Percentiles rank a stretch among this genome's conserved stretches.
Evolutionary conservation across 1,140 invertebrate genomes (phyloP).

Genomic region (Acromyrmex echinatior): DNA sequence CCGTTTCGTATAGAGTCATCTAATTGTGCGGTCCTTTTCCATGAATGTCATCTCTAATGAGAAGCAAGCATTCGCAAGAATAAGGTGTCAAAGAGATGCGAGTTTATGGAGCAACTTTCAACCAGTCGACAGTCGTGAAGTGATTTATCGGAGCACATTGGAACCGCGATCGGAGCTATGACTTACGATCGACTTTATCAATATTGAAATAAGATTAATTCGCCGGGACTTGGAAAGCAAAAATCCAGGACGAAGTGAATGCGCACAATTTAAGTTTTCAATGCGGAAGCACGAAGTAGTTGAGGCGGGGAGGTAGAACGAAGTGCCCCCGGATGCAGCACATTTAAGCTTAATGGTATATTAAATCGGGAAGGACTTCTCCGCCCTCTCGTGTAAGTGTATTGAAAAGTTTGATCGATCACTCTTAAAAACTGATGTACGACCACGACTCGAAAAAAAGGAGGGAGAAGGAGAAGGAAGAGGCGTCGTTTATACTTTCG

Average conservation of each 20-base stretch:
- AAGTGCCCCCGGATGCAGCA: conserved; percentile 46
- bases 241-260: conserved; percentile 54
- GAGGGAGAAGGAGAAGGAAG: background rate
- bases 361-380: conserved; percentile 55
- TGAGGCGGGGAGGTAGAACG: conserved; percentile 25
- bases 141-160: conserved; percentile 51
- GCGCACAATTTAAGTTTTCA: conserved; percentile 65
- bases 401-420: conserved; percentile 67
- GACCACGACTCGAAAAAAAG: conserved; percentile 6
- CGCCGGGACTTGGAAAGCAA: conserved; percentile 35
- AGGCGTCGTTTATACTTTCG: conserved; percentile 44
- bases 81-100: conserved; percentile 40
- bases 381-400: conserved; percentile 22
- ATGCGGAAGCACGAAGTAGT: conserved; percentile 36
- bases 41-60: conserved; percentile 36
- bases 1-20: background rate
- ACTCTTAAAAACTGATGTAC: conserved; percentile 29
- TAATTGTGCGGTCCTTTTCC: background rate
- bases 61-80: conserved; percentile 12
- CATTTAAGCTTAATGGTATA: conserved; percentile 60
- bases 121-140: conserved; percentile 25
- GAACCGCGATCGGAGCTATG: conserved; percentile 52
- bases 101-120: conserved; percentile 45
- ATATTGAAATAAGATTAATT: conserved; percentile 65
- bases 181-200: conserved; percentile 63